Conservation (phyloP, 2,113 vertebrate species). For the Emberiza fucata region DNA sequence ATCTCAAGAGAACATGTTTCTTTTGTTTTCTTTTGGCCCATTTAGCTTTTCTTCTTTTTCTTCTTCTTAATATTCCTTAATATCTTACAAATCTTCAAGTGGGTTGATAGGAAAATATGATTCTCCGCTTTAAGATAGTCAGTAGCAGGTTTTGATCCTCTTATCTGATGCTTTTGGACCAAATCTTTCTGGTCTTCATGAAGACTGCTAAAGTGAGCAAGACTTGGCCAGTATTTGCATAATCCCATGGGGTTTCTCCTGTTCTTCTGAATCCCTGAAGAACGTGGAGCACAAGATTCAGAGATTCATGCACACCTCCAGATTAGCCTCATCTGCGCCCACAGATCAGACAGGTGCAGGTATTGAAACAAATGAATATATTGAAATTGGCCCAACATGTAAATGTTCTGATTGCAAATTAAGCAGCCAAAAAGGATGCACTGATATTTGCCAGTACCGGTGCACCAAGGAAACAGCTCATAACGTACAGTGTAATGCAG, state of each 20-base stretch:
- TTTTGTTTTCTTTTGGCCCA: slow-evolving; percentile 66
- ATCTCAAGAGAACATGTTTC: slow-evolving; percentile 52
- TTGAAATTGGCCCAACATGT: not conserved
- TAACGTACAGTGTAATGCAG: not conserved
- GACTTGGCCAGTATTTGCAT: not conserved
- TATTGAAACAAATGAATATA: not conserved
- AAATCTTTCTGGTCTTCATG: not conserved
- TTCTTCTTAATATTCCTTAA: slow-evolving; percentile 12
- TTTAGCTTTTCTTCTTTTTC: slow-evolving; percentile 40
- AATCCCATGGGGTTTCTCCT: not conserved
- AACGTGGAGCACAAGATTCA: not conserved
- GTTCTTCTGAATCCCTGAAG: not conserved
- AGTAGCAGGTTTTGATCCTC: slow-evolving; percentile 25
- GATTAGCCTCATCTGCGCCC: not conserved
- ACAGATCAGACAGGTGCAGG: not conserved
- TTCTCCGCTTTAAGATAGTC: not conserved
- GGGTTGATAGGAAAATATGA: not conserved
- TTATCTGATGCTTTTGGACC: slow-evolving; percentile 1
- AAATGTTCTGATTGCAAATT: not conserved
- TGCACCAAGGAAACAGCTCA: not conserved
- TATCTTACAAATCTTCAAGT: slow-evolving; percentile 34
- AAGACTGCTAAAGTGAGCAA: not conserved
- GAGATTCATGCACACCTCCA: not conserved
- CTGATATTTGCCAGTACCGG: not conserved
- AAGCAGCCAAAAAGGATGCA: not conserved